phyloP scores from a whole-genome alignment of 1,140 invertebrate species.

The Eurosta solidaginis region DNA sequence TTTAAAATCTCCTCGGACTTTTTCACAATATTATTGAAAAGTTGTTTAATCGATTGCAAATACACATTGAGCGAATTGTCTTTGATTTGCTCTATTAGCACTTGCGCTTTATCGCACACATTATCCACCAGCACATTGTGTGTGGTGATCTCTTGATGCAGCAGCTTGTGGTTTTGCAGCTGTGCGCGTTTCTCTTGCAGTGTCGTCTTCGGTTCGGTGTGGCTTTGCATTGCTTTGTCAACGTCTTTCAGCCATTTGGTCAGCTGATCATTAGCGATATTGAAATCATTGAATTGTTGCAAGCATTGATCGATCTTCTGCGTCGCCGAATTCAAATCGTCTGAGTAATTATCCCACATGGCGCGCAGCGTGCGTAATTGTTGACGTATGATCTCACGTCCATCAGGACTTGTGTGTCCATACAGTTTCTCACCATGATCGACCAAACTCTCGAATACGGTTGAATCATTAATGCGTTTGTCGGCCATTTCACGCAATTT shows the following conservation, averaged over 20 bases:
- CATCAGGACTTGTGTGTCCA: conserved; percentile 89
- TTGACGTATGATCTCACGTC: conserved; percentile 87
- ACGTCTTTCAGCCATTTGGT: conserved; percentile 92
- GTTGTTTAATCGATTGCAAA: conserved; percentile 84
- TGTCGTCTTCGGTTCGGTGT: conserved; percentile 87
- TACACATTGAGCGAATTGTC: conserved; percentile 85
- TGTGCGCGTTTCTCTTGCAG: conserved; percentile 93
- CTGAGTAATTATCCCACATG: conserved; percentile 85
- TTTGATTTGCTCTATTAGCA: conserved; percentile 86
- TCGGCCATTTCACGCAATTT: conserved; percentile 82
- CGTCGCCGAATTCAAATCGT: conserved; percentile 76
- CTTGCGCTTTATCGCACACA: conserved; percentile 89
- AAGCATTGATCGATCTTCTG: conserved; percentile 87
- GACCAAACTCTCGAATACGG: conserved; percentile 82
- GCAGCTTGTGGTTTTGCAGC: conserved; percentile 90
- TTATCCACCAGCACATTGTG: conserved; percentile 87
- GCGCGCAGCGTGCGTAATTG: conserved; percentile 82
- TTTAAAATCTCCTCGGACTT: conserved; percentile 86
- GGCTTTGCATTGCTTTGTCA: conserved; percentile 87
- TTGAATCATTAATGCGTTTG: conserved; percentile 77
- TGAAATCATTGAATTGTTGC: conserved; percentile 87
- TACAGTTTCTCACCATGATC: conserved; percentile 92
- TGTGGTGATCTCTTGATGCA: conserved; percentile 93
- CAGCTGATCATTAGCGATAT: conserved; percentile 84
- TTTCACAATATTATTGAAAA: conserved; percentile 85